Percentiles rank a stretch among this genome's conserved stretches.
phyloP scores from a whole-genome alignment of 64 coral and sea anemone species.

The Trachythela sp. region DNA sequence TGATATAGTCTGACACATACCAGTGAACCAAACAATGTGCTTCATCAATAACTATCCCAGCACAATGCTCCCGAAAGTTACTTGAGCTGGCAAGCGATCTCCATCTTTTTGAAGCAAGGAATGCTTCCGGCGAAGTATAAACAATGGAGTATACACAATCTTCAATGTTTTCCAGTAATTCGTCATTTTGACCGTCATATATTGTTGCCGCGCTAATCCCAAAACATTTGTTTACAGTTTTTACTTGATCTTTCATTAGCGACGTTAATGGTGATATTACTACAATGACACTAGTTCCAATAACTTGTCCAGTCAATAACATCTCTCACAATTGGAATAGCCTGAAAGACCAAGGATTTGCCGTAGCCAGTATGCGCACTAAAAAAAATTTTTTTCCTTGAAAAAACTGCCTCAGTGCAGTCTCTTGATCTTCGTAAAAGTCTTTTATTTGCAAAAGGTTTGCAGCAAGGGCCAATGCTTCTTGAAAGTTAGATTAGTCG shows the following conservation, averaged over 20 bases:
- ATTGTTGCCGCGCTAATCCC: not conserved
- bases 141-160: slow-evolving; percentile 9
- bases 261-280: slow-evolving; percentile 1
- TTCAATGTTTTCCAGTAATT: not conserved
- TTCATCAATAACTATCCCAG: not conserved
- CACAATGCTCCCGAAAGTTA: not conserved
- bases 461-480: not conserved
- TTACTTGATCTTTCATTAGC: slow-evolving; percentile 7
- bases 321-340: slow-evolving; percentile 1
- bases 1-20: not conserved
- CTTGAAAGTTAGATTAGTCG: not conserved
- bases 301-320: not conserved
- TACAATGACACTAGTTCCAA: slow-evolving; percentile 2
- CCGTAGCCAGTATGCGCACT: slow-evolving; percentile 20
- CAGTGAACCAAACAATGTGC: slow-evolving; percentile 25
- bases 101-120: slow-evolving; percentile 6
- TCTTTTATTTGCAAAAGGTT: not conserved
- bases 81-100: slow-evolving; percentile 6
- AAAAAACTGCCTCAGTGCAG: not conserved
- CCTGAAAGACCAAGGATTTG: slow-evolving; percentile 9
- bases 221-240: not conserved
- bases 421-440: slow-evolving; percentile 1
- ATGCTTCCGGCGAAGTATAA: not conserved
- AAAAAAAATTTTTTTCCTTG: slow-evolving; percentile 25
- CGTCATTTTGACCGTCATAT: not conserved